Percentiles rank a stretch among this genome's conserved stretches.
These are phyloP conservation scores for Drosophila saltans DNA, from an alignment of 1,140 invertebrate genomes.

Conservation along the genomic window DNA sequence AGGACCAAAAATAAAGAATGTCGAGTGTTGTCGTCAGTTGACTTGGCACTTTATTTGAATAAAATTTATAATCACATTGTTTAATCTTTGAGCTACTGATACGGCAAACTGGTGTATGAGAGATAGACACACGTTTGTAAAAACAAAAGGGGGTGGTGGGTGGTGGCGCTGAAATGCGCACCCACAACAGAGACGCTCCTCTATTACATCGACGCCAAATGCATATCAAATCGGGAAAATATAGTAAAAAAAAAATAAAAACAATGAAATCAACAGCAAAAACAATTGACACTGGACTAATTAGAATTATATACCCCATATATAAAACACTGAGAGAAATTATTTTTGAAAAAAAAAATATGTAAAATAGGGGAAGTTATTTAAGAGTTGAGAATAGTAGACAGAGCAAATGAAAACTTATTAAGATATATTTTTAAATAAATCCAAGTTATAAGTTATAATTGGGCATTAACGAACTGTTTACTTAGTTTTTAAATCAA, in stretches of 20 bases:
- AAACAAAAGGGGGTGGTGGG: constrained; percentile 12
- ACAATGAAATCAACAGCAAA: not conserved
- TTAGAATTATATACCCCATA: constrained; percentile 6
- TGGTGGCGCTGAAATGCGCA: not conserved
- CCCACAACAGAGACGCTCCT: constrained; percentile 34
- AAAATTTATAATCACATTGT: constrained; percentile 27
- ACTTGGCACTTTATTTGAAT: constrained; percentile 21
- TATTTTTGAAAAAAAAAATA: no score
- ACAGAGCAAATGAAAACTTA: no score
- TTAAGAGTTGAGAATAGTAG: no score
- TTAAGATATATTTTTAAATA: no score
- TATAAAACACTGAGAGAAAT: not conserved
- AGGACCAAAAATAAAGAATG: constrained; percentile 16
- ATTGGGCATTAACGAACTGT: no score
- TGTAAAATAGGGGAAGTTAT: no score
- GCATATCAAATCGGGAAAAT: constrained; percentile 50
- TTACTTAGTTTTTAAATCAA: no score
- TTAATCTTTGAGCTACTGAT: constrained; percentile 41
- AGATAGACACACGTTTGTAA: not conserved
- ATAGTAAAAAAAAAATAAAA: constrained; percentile 13
- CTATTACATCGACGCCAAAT: constrained; percentile 24
- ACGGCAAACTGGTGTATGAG: not conserved
- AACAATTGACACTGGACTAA: not conserved
- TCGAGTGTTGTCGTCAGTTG: constrained; percentile 1
- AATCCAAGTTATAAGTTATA: no score